A percentile compares a stretch with the other conserved stretches of the same genome.
These are phyloP conservation scores for Macaca fascicularis DNA, from an alignment of 2,113 vertebrate genomes.

Conservation along the genomic window T2T-MFA8v1.1 NC_088386.1:116659001-116659500, in stretches of 20 bases:
- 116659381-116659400: too few relatives aligned
- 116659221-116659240: constrained; percentile 58
- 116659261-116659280: constrained; percentile 71
- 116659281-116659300: constrained; percentile 52
- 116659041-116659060: constrained; percentile 4
- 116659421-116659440: not conserved
- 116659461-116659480: not conserved
- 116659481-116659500: not conserved
- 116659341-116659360: not conserved
- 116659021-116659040: constrained; percentile 60
- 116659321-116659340: constrained; percentile 37
- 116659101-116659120: constrained; percentile 63
- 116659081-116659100: constrained; percentile 53
- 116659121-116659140: constrained; percentile 47
- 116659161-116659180: constrained; percentile 55
- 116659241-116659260: constrained; percentile 57
- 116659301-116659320: constrained; percentile 29
- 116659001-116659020: constrained; percentile 61
- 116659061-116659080: constrained; percentile 63
- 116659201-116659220: constrained; percentile 59
- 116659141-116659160: constrained; percentile 60
- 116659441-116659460: not conserved
- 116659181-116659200: constrained; percentile 15
- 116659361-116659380: not conserved
- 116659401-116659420: not conserved